Evolutionary conservation across 2,113 vertebrate species (phyloP), one percentile per base, ranked within the genome.

Genomic region (Tretioscincus oriximinensis): DNA sequence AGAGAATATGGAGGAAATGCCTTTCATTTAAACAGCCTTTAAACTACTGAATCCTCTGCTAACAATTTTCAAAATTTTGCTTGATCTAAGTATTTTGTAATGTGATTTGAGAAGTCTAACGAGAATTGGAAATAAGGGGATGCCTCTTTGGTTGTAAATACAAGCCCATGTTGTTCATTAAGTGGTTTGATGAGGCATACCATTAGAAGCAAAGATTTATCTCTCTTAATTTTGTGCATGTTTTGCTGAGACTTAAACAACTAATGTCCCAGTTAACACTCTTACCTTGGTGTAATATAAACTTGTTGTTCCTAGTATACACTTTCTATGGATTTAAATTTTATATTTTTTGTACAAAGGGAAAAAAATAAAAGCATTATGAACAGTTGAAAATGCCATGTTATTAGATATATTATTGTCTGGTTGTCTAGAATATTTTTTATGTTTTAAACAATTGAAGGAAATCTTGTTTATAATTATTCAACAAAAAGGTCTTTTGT

Each of bases 331-430:
- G 90, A 93, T 92, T 93, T 92, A 92, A 94, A 92, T 96, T 96
- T 96, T 93, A 93, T 93, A 93, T 93, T 95, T 95, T 95, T 96
- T 95, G 95, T 96, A 96, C 90, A 95, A 94, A 94, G 92, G 90
- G 88, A 92, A 92, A 69, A n/a, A 92, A 95, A 94, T 94, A 95
- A 96, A 94, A 77, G 91, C 93, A 93, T 92, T 94, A 92, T 86
- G 85, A 93, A 92, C 91, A 92, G 93, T 90, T 54, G 80, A 72
- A 86, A 66, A 0, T 58, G 29, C 9, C 67, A 83, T 82, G 35
- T 82, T 0, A 29, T 26, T 63, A 14, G 61, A 28, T 29, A 80
- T 76, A 77, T 24, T 10, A 9, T 65, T 84, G 68, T 31, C 14
- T 47, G 70, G 22, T 2, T 5, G 81, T 66, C 2, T 82, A 35